Evolutionary conservation across 2,888 invertebrate species (phyloP).

Genomic region (Archaeoteleia sp.): DNA sequence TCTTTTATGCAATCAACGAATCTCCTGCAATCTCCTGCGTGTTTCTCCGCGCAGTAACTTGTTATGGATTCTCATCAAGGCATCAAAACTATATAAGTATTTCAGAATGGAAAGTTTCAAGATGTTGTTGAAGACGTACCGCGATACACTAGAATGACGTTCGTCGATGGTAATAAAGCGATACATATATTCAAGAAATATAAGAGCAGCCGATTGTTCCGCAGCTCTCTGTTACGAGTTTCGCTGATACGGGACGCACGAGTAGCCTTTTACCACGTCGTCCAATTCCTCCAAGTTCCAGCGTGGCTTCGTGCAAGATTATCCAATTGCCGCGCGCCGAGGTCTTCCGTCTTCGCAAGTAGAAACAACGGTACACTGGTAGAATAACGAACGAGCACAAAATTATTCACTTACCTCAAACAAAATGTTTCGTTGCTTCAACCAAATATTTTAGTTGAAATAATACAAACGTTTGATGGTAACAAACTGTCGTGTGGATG

Average conservation of each 20-base stretch:
- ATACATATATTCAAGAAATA: no score
- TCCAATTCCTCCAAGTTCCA: constrained; percentile 25
- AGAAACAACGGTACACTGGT: no score
- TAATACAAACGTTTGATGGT: no score
- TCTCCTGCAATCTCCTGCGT: constrained; percentile 7
- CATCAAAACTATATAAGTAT: constrained; percentile 22
- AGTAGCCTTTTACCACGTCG: constrained; percentile 15
- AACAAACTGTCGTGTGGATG: no score
- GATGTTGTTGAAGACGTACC: background rate
- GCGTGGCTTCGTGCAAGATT: constrained; percentile 33
- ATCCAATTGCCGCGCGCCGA: constrained; percentile 17
- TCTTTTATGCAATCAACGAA: constrained; percentile 40
- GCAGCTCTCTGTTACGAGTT: constrained; percentile 11
- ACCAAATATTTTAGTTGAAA: no score
- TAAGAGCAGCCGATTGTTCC: background rate
- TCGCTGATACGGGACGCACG: constrained; percentile 18
- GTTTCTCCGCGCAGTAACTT: constrained; percentile 9
- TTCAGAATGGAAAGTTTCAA: constrained; percentile 10
- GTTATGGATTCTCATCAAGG: constrained; percentile 26
- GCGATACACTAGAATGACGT: constrained; percentile 7
- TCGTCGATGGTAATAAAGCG: constrained; percentile 13
- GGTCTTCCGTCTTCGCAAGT: no score
- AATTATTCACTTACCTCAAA: no score
- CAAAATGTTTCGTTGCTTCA: no score
- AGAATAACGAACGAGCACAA: no score